These are phyloP conservation scores for Penaeus vannamei DNA, from an alignment of 1,140 invertebrate species.

Conservation along the genomic window DNA sequence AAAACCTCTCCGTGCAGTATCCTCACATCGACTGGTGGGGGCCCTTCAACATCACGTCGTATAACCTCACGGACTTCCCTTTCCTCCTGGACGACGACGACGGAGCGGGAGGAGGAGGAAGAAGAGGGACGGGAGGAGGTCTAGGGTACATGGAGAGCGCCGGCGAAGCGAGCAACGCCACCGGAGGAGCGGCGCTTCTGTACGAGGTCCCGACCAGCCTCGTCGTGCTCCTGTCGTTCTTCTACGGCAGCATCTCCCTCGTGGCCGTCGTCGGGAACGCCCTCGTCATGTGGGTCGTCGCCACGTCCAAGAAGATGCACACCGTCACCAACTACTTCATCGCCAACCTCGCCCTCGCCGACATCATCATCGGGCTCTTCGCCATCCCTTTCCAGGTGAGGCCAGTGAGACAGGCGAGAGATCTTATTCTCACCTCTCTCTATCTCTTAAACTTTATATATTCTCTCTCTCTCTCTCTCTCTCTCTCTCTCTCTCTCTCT, in stretches of 20 bases:
- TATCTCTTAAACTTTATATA: too few relatives aligned
- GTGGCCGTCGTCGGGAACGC: slow-evolving; percentile 86
- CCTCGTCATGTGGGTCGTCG: slow-evolving; percentile 86
- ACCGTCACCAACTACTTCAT: slow-evolving; percentile 88
- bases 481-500: too few relatives aligned
- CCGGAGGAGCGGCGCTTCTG: not conserved
- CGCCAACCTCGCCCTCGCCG: slow-evolving; percentile 83
- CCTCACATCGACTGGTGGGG: slow-evolving; percentile 28
- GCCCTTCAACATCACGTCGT: not conserved
- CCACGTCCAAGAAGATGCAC: slow-evolving; percentile 78
- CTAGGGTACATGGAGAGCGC: not conserved
- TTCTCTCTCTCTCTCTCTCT: too few relatives aligned
- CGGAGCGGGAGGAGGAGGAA: not conserved
- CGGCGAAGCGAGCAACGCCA: not conserved
- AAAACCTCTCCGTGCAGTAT: slow-evolving; percentile 33
- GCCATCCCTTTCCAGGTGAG: slow-evolving; percentile 84
- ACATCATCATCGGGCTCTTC: slow-evolving; percentile 85
- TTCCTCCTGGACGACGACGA: not conserved
- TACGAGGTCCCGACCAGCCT: slow-evolving; percentile 83
- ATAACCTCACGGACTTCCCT: not conserved
- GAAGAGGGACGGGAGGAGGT: not conserved
- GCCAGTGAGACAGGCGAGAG: not conserved
- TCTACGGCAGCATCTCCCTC: slow-evolving; percentile 86
- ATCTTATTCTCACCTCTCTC: too few relatives aligned
- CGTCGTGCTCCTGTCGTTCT: slow-evolving; percentile 81